These are phyloP conservation scores for Gobionotothen gibberifrons DNA, from an alignment of 2,797 vertebrate species.

Conservation along the genomic window DNA sequence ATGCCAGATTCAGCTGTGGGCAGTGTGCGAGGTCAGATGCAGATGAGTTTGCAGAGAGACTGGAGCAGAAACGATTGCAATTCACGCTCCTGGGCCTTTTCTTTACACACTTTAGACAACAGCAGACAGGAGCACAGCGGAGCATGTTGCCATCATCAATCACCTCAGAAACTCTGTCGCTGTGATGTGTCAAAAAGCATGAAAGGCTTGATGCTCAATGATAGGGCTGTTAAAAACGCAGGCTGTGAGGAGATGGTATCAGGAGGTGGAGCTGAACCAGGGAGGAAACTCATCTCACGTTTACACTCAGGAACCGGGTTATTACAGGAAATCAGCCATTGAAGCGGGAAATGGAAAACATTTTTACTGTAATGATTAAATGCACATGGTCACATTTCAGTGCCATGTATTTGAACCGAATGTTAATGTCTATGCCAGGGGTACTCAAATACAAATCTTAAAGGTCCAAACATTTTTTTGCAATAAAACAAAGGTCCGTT, in stretches of 20 bases:
- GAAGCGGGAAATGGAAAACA: constrained; percentile 20
- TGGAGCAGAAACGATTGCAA: constrained; percentile 59
- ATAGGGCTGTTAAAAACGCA: constrained; percentile 58
- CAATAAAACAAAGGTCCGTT: too few species aligned
- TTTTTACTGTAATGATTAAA: constrained; percentile 16
- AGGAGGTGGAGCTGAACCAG: constrained; percentile 41
- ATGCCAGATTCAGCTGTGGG: constrained; percentile 55
- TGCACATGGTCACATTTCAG: neutral
- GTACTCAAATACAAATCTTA: too few species aligned
- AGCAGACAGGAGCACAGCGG: constrained; percentile 51
- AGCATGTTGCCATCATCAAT: constrained; percentile 78
- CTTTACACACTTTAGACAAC: constrained; percentile 50
- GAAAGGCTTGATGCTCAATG: constrained; percentile 71
- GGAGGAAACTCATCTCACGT: constrained; percentile 33
- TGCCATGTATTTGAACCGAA: neutral
- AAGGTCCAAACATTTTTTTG: too few species aligned
- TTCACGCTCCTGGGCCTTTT: constrained; percentile 58
- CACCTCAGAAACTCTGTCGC: constrained; percentile 68
- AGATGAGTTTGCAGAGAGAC: constrained; percentile 56
- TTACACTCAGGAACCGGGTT: constrained; percentile 36
- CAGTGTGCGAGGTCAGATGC: constrained; percentile 55
- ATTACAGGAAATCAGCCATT: constrained; percentile 42
- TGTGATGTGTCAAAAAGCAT: constrained; percentile 76
- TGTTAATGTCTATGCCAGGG: too few species aligned
- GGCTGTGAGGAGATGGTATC: constrained; percentile 43